A percentile compares a stretch with the other conserved stretches of the same genome.
These are phyloP conservation scores for Aspiorhynchus laticeps DNA, from an alignment of 2,113 vertebrate genomes.

Conservation along the genomic window DNA sequence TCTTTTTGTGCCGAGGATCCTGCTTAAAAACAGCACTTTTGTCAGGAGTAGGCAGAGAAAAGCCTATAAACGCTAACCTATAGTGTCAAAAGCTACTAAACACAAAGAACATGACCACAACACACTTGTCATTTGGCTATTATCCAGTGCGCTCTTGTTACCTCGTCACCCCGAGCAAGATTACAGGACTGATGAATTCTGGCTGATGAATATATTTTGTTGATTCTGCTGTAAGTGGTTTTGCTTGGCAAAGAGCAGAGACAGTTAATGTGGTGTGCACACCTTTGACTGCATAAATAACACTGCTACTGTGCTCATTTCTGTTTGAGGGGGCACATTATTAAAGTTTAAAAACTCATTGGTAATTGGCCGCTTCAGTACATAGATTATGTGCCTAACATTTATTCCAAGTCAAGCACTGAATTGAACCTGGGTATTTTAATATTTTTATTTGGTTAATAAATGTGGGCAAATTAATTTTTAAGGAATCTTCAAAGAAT, in stretches of 20 bases:
- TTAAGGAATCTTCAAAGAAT: background rate
- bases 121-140: conserved; percentile 37
- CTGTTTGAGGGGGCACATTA: background rate
- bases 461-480: background rate
- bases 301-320: background rate
- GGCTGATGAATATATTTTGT: conserved; percentile 42
- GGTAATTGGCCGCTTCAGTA: background rate
- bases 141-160: conserved; percentile 21
- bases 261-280: conserved; percentile 32
- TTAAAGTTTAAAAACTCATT: conserved; percentile 4
- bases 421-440: background rate
- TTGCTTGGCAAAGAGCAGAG: conserved; percentile 32
- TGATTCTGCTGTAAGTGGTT: conserved; percentile 27
- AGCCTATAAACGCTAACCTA: conserved; percentile 32
- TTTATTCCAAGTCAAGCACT: background rate
- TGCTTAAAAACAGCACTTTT: conserved; percentile 6
- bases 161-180: conserved; percentile 30
- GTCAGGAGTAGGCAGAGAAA: background rate
- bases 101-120: conserved; percentile 42
- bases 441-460: background rate
- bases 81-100: conserved; percentile 16
- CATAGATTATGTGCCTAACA: background rate
- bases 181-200: conserved; percentile 33
- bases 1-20: conserved; percentile 24
- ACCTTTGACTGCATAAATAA: conserved; percentile 36